phyloP scores from a whole-genome alignment of 2,113 vertebrate species.

The Ciconia stormi region DNA sequence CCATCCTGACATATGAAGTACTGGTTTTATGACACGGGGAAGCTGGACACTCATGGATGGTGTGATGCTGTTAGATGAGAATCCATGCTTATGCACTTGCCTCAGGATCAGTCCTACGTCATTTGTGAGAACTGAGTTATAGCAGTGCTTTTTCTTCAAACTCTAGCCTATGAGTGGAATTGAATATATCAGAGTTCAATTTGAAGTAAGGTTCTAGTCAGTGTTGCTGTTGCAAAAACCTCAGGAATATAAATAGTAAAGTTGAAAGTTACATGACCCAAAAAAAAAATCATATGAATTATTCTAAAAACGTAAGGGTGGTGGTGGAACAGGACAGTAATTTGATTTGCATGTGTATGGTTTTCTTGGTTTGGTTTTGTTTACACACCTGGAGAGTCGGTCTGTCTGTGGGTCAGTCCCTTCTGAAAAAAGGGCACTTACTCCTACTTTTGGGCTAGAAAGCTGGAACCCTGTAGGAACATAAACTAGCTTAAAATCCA shows the following conservation, averaged over 20 bases:
- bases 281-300: background rate
- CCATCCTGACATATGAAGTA: background rate
- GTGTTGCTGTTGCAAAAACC: background rate
- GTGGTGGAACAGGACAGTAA: background rate
- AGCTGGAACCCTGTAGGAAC: background rate
- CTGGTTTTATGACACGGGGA: background rate
- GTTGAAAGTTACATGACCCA: background rate
- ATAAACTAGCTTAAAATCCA: background rate
- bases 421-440: background rate
- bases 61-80: background rate
- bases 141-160: background rate
- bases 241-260: background rate
- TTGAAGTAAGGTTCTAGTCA: background rate
- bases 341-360: background rate
- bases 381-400: background rate
- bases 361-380: conserved; percentile 19
- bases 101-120: background rate
- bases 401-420: background rate
- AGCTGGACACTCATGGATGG: background rate
- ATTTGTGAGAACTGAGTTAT: background rate
- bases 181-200: background rate
- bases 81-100: background rate
- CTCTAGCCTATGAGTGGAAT: background rate
- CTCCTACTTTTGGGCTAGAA: background rate
- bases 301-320: background rate